Conservation (phyloP, 2,888 invertebrate genomes). For the Spisula subtruncata region DNA sequence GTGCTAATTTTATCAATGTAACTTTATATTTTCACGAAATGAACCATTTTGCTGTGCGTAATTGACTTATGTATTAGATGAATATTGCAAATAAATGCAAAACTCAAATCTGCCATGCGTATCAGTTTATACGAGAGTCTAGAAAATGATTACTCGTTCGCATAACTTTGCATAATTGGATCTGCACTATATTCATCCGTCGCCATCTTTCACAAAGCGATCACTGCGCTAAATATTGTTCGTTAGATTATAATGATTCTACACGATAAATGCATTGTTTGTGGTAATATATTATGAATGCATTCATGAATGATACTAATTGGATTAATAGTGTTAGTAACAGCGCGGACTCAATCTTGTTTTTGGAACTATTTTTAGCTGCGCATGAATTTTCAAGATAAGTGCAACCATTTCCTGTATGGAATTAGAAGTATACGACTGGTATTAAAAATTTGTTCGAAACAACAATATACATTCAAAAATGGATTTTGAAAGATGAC, state of each 20-base stretch:
- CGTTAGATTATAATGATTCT: neutral
- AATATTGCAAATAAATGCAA: neutral
- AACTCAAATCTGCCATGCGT: neutral
- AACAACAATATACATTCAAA: constrained; percentile 64
- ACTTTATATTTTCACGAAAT: constrained; percentile 35
- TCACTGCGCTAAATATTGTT: constrained; percentile 53
- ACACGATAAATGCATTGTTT: neutral
- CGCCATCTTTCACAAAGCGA: constrained; percentile 70
- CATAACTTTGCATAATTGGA: constrained; percentile 76
- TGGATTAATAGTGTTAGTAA: constrained; percentile 7
- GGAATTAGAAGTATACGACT: constrained; percentile 61
- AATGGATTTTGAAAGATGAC: constrained; percentile 82
- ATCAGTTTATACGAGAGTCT: neutral
- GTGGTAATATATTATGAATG: neutral
- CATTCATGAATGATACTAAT: neutral
- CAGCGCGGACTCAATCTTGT: neutral
- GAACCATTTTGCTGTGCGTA: neutral
- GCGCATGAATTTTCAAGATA: constrained; percentile 59
- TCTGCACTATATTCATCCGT: constrained; percentile 74
- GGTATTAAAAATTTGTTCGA: constrained; percentile 62
- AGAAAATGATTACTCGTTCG: constrained; percentile 37
- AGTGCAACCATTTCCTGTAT: constrained; percentile 78
- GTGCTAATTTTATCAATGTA: constrained; percentile 82
- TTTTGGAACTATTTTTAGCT: constrained; percentile 29
- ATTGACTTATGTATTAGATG: neutral